These are phyloP conservation scores for Aphelenchoides bicaudatus DNA, from an alignment of 2,888 invertebrate species.

Conservation along the genomic window DNA sequence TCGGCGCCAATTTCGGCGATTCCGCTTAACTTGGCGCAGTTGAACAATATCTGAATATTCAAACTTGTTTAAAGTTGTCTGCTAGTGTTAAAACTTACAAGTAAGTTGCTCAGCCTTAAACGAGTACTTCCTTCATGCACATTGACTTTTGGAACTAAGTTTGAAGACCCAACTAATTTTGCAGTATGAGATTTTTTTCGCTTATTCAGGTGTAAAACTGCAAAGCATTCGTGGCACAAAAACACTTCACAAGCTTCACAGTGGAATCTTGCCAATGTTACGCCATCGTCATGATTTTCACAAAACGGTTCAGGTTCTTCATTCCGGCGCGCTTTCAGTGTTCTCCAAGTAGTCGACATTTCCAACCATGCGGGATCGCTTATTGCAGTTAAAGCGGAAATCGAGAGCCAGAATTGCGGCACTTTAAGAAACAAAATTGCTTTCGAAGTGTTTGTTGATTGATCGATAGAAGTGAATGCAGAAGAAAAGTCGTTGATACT, in stretches of 20 bases:
- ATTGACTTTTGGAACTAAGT: constrained; percentile 84
- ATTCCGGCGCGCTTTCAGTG: constrained; percentile 28
- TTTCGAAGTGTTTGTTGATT: constrained; percentile 1
- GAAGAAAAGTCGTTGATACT: constrained; percentile 6
- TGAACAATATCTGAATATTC: constrained; percentile 70
- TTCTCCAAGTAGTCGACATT: constrained; percentile 31
- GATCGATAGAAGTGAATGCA: constrained; percentile 18
- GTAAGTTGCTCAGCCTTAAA: constrained; percentile 88
- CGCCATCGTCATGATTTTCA: constrained; percentile 84
- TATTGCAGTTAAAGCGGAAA: constrained; percentile 83
- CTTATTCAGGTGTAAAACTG: constrained; percentile 85
- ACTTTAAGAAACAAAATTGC: constrained; percentile 19
- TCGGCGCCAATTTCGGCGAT: constrained; percentile 78
- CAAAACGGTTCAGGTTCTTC: constrained; percentile 68
- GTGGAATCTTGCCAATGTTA: constrained; percentile 68
- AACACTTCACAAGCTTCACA: constrained; percentile 73
- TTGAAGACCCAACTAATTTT: constrained; percentile 59
- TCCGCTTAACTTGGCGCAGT: constrained; percentile 81
- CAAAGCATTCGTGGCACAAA: constrained; percentile 87
- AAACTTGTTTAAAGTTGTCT: constrained; percentile 9
- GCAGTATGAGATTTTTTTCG: constrained; percentile 68
- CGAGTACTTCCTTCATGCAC: constrained; percentile 91
- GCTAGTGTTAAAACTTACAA: constrained; percentile 63
- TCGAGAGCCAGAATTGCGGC: constrained; percentile 73
- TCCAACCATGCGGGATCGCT: constrained; percentile 64